Evolutionary conservation across 1,140 invertebrate species (phyloP), one percentile per base, ranked within the genome.

Genomic region (Oryctes rhinoceros): DNA sequence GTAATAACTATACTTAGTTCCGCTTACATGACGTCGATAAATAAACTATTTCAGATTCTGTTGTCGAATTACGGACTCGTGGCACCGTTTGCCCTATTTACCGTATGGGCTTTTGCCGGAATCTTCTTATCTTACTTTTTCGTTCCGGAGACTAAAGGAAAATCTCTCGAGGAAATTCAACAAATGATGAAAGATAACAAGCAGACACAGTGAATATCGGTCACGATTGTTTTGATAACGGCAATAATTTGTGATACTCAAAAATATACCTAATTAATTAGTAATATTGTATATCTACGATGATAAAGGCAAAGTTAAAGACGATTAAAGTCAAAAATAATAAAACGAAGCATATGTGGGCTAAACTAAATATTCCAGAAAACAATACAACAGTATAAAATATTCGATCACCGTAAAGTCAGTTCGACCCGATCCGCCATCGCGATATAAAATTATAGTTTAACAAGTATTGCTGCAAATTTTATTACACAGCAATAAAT

Each of bases 31-130:
- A 78, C 88, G 79, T 48, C 87, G 20, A 88, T 88, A 0, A 89
- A 88, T 0, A 83, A 83, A 77, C 37, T 86, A 49, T 87, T 86
- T 75, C 79, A 84, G 78, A 85, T 89, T 1, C 81, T 90, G 2
- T 84, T 86, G 78, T 84, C 85, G 4, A 67, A 88, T 0, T 89
- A 97, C 53, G 93, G 95, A 0, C 87, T 91, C 44, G 90, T 92
- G 81, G 93, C 92, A 0, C 92, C 93, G 0, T 96, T 97, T 87
- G 95, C 94, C 92, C 85, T 97, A 62, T 98, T 96, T 85, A 92
- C 92, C 15, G 86, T 90, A 13, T 91, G 95, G 80, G 94, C 94
- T 82, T 84, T 93, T 10, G 49, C 93, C 5, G 94, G 94, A 18
- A 85, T 96, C 47, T 85, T 96, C 53, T 94, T 97, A 85, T 92